phyloP scores from a whole-genome alignment of 2,113 vertebrate species.

The Erpornis zantholeuca region DNA sequence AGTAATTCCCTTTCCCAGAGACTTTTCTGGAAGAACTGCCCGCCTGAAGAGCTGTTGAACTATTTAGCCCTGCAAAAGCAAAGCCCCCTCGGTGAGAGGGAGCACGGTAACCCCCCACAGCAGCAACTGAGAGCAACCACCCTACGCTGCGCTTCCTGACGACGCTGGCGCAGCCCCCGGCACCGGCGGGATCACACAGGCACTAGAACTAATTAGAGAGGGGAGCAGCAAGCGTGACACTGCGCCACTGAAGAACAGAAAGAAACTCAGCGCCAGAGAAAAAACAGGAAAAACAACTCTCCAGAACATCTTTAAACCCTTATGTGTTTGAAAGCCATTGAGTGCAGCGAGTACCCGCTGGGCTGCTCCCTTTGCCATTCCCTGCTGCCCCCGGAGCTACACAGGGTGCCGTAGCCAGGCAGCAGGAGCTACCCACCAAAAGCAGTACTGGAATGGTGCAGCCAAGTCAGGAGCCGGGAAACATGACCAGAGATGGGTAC shows the following conservation, averaged over 20 bases:
- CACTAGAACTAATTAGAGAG: not conserved
- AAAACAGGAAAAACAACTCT: not conserved
- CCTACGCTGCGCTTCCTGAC: rapidly evolving
- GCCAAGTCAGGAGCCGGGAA: not conserved
- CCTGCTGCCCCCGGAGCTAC: not conserved
- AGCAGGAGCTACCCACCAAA: not conserved
- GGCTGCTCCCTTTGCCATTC: not conserved
- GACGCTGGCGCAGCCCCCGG: not conserved
- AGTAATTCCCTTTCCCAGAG: not conserved
- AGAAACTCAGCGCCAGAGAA: not conserved
- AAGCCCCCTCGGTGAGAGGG: not conserved
- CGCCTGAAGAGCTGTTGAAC: not conserved
- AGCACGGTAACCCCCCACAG: not conserved
- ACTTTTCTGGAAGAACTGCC: not conserved
- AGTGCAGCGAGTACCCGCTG: not conserved
- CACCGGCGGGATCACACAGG: not conserved
- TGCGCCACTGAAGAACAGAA: not conserved
- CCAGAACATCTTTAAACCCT: not conserved
- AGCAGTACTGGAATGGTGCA: rapidly evolving
- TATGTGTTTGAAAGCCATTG: not conserved
- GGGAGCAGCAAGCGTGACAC: not conserved
- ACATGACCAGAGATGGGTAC: not conserved
- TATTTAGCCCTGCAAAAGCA: not conserved
- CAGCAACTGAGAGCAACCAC: not conserved
- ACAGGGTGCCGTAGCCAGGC: not conserved